A percentile compares a stretch with the other conserved stretches of the same genome.
Conservation (phyloP, 2,797 vertebrate species). For the Myotis planiceps region DNA sequence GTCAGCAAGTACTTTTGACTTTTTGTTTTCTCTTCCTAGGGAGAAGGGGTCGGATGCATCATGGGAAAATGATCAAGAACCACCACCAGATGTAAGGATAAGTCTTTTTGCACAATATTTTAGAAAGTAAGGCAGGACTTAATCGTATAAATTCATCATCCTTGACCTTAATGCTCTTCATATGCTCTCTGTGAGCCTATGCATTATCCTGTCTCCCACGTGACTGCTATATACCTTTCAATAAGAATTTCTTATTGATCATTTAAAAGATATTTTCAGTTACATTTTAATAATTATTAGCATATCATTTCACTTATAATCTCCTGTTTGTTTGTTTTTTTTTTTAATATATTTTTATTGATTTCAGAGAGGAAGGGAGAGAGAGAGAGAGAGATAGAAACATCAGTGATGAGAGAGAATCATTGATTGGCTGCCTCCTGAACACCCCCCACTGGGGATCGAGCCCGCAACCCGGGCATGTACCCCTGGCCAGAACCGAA, state of each 20-base stretch:
- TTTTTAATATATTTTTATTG: too few relatives aligned
- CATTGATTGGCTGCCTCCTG: too few relatives aligned
- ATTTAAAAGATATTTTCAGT: background rate
- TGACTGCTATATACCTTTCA: background rate
- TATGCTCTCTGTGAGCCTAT: accelerated
- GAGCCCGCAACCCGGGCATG: too few relatives aligned
- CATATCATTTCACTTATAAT: background rate
- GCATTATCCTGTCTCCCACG: background rate
- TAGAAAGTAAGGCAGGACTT: background rate
- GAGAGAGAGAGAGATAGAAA: too few relatives aligned
- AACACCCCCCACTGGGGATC: too few relatives aligned
- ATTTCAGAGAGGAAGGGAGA: too few relatives aligned
- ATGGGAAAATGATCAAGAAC: constrained; percentile 97
- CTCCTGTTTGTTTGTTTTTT: too few relatives aligned
- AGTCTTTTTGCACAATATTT: background rate
- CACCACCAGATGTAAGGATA: constrained; percentile 91
- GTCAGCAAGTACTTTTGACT: background rate
- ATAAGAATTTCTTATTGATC: background rate
- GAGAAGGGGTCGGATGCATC: constrained; percentile 95
- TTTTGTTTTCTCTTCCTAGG: constrained; percentile 80
- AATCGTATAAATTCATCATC: background rate
- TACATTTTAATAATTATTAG: background rate
- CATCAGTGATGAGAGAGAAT: too few relatives aligned
- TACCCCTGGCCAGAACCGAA: too few relatives aligned
- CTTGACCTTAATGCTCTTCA: background rate